A percentile compares a stretch with the other conserved stretches of the same genome.
These are phyloP conservation scores for Elaeidobius kamerunicus DNA, from an alignment of 2,888 invertebrate genomes.

Conservation along the genomic window DNA sequence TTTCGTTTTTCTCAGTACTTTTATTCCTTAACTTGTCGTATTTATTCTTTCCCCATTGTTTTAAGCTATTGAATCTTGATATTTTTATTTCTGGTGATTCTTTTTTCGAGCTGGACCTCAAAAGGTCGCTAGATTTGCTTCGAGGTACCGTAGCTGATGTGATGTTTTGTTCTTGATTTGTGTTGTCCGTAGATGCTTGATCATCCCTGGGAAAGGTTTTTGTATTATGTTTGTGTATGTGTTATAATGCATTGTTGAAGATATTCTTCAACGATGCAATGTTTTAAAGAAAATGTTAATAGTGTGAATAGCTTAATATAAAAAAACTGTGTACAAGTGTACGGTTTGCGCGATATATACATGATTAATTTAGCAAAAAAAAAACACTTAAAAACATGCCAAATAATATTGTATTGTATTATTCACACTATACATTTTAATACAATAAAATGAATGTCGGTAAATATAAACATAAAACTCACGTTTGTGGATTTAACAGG, in stretches of 20 bases:
- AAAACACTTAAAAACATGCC: conserved; percentile 15
- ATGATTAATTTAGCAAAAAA: conserved; percentile 12
- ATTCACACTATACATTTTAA: conserved; percentile 32
- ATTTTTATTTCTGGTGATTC: conserved; percentile 58
- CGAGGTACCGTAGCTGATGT: conserved; percentile 53
- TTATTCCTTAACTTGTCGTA: conserved; percentile 72
- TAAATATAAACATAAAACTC: background rate
- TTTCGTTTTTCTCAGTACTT: conserved; percentile 56
- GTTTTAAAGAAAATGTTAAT: conserved; percentile 11
- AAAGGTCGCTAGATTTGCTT: conserved; percentile 74
- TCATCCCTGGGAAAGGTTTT: conserved; percentile 43
- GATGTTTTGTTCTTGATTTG: conserved; percentile 40
- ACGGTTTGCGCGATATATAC: conserved; percentile 8
- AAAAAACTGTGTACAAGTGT: background rate
- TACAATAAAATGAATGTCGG: background rate
- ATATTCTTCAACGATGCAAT: background rate
- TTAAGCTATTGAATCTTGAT: conserved; percentile 76
- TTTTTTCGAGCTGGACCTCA: conserved; percentile 50
- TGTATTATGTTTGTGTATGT: conserved; percentile 28
- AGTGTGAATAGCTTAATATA: conserved; percentile 19
- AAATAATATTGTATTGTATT: conserved; percentile 11
- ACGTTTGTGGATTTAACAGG: background rate
- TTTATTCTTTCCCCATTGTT: conserved; percentile 81
- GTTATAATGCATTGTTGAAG: background rate
- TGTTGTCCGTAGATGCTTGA: conserved; percentile 46